phyloP scores from a whole-genome alignment of 2,113 vertebrate genomes.

The Acrocephalus kingi region DNA sequence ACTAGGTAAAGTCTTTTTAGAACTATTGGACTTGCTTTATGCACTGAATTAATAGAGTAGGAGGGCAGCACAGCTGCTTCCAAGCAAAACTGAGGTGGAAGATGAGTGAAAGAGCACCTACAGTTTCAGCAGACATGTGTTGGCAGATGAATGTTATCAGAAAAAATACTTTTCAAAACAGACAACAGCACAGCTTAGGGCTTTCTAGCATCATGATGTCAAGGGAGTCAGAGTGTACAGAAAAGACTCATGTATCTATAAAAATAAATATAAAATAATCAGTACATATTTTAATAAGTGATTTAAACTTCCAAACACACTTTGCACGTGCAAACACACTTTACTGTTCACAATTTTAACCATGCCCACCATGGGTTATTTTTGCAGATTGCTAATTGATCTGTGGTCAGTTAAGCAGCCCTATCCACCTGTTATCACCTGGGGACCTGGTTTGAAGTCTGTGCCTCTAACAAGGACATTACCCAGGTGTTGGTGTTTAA shows the following conservation, averaged over 20 bases:
- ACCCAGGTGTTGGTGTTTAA: background rate
- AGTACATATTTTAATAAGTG: background rate
- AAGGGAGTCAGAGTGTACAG: background rate
- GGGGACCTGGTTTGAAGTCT: background rate
- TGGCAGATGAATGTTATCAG: background rate
- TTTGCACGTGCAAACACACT: background rate
- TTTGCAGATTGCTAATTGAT: background rate
- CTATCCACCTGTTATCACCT: background rate
- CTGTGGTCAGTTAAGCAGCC: background rate
- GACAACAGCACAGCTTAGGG: background rate
- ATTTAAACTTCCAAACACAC: background rate
- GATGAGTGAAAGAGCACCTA: background rate
- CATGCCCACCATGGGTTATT: background rate
- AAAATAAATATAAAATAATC: background rate
- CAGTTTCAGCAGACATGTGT: background rate
- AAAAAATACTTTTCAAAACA: background rate
- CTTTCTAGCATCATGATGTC: background rate
- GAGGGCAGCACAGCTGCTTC: background rate
- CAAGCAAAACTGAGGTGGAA: background rate
- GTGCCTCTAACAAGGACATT: background rate
- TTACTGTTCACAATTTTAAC: background rate
- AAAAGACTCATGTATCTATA: fast-evolving
- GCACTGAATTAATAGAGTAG: background rate
- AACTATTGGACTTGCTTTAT: background rate
- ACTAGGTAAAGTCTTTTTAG: constrained; percentile 79